A percentile compares a stretch with the other conserved stretches of the same genome.
phyloP scores from a whole-genome alignment of 2,797 vertebrate genomes.

The Lithobates sylvaticus region DNA sequence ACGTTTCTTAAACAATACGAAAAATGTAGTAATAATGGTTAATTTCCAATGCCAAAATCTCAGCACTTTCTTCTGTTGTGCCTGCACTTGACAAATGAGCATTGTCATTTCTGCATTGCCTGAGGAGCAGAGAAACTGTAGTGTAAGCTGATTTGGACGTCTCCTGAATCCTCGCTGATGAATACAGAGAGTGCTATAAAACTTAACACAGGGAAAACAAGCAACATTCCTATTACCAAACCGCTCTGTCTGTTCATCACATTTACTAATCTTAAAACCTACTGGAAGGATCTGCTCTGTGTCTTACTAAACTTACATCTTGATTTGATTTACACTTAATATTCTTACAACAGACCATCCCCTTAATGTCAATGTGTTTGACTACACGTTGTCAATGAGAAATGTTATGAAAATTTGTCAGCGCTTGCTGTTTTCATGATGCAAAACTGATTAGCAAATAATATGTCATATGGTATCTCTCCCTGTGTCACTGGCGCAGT shows the following conservation, averaged over 20 bases:
- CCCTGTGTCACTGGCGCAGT: background rate
- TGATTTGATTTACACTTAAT: conserved; percentile 8
- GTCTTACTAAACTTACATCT: background rate
- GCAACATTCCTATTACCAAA: background rate
- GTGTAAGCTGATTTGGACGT: conserved; percentile 25
- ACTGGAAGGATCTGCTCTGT: background rate
- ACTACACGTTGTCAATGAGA: background rate
- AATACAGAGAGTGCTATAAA: conserved; percentile 5
- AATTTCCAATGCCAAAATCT: background rate
- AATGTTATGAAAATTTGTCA: background rate
- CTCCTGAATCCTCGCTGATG: background rate
- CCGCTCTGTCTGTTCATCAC: conserved; percentile 3
- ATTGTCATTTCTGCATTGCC: conserved; percentile 36
- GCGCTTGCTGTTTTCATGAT: background rate
- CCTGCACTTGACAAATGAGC: conserved; percentile 30
- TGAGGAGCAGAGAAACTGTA: background rate
- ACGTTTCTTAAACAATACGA: background rate
- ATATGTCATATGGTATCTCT: background rate
- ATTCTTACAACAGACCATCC: background rate
- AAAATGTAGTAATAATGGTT: background rate
- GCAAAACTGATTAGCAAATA: background rate
- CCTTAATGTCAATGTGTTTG: background rate
- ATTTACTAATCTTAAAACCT: background rate
- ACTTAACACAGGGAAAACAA: conserved; percentile 10
- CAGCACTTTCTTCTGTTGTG: conserved; percentile 34